Base-by-base conservation (phyloP, 1,140 invertebrate species). In the Aphelinus atriplicis region DNA sequence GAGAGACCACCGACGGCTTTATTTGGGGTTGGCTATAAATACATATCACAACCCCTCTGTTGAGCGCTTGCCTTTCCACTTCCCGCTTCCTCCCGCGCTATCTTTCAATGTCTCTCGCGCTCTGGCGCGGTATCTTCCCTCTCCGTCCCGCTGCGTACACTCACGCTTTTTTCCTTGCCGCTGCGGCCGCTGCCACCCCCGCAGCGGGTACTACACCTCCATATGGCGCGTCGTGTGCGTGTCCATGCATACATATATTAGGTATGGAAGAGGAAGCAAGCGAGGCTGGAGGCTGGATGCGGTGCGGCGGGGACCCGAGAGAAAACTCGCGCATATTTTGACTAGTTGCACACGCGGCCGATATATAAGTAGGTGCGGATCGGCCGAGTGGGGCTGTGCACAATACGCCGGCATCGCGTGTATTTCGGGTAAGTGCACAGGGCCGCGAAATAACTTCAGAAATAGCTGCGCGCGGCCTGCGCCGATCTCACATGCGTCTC, bases 1-100 rank as follows among this genome's bases (percentile, higher is more conserved):
- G 62, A 69, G 53, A n/a, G 45, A 60, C 9, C 60, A 76, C 48
- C 64, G 64, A 73, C 71, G 66, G 70, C 75, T 77, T 73, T 77
- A 77, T 77, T 77, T 77, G 75, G 75, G 75, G 71, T 77, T 73
- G 71, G 71, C 75, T 77, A 77, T 77, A 73, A 76, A 77, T 77
- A 77, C 71, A 73, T 73, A 77, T 77, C 75, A 77, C 68, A 70
- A 70, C 75, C 71, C 69, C 66, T 73, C 60, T 69, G 64, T 60
- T 46, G 3, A 3, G 26, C 55, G 65, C 71, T 73, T 73, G 70
- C 58, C 70, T 73, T 77, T 69, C 70, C 71, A 69, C 75, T 77
- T 77, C 60, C 75, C 70, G 58, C 66, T 73, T 73, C 71, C 76
- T 77, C 76, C 68, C 72, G 71, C 71, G 71, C 71, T 77, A 73